Evolutionary conservation across 2,888 invertebrate species (phyloP), one percentile per base, ranked within the genome.

Genomic region (Atrina japonica): DNA sequence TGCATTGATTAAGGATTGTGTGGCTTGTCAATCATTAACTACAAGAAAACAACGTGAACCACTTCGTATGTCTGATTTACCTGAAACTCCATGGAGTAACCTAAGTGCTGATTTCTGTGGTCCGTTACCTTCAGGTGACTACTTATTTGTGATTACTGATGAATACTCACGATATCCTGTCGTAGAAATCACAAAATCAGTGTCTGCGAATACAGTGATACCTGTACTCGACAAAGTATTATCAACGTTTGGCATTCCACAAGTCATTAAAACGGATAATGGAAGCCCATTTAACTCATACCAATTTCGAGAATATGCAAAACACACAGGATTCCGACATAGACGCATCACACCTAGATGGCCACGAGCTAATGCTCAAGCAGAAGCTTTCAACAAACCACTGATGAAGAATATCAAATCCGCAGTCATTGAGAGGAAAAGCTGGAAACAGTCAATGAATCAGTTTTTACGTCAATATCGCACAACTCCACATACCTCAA

Each of bases 111-210:
- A 78, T 61, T 76, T 76, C 41, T 63, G 59, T 35, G 74, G 74
- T 23, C 75, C 72, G 11, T 40, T 67, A 14, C 60, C 66, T 23
- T 23, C 43, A 27, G 68, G 70, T 16, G 68, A 74, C n/a, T 77
- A 75, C 49, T 27, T 77, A 1, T 25, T 79, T 45, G 75, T 83
- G 5, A 52, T 79, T 5, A 75, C 75, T 16, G 78, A 80, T 49
- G 77, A 81, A 1, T 77, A 78, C 45, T 66, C 63, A 11, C 49
- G 76, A 43, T 77, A 67, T 40, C 75, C 73, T 11, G 56, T 73
- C 7, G 76, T 73, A 1, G 76, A 71, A 64, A 69, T 47, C 16
- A 23, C 66, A 0, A 64, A 35, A 49, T 55, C 60, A 14, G 64
- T 65, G 7, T 68, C 71, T 25, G 59, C 65, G 2, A 61, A 68